Conservation (phyloP, 2,113 vertebrate species). For the Phalacrocorax carbo region DNA sequence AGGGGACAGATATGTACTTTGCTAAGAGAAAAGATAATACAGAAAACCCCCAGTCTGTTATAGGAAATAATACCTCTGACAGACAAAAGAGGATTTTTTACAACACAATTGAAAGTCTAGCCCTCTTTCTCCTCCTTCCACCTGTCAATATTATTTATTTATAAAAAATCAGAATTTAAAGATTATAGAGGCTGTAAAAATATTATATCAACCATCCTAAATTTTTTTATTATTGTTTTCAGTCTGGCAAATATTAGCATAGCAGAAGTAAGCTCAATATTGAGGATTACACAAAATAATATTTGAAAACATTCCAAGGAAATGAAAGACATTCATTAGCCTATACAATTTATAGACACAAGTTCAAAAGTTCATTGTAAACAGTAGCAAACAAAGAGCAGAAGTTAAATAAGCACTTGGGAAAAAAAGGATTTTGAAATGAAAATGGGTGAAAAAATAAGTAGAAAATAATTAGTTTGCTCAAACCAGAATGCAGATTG, state of each 20-base stretch:
- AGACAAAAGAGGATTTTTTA: neutral
- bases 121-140: neutral
- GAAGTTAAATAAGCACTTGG: neutral
- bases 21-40: neutral
- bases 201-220: neutral
- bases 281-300: neutral
- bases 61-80: neutral
- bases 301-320: neutral
- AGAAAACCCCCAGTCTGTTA: rapidly evolving
- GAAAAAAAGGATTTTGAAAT: neutral
- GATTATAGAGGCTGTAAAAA: neutral
- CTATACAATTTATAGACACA: neutral
- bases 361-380: neutral
- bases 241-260: neutral
- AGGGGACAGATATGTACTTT: neutral
- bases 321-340: neutral
- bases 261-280: neutral
- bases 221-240: neutral
- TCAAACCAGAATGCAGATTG: neutral
- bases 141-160: neutral
- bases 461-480: neutral
- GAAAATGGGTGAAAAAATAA: neutral
- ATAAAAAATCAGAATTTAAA: neutral
- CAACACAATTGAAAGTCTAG: neutral
- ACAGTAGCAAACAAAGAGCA: neutral